Percentiles rank a stretch among this genome's conserved stretches.
These are phyloP conservation scores for Loriculus beryllinus DNA, from an alignment of 2,797 vertebrate genomes.

Conservation along the genomic window DNA sequence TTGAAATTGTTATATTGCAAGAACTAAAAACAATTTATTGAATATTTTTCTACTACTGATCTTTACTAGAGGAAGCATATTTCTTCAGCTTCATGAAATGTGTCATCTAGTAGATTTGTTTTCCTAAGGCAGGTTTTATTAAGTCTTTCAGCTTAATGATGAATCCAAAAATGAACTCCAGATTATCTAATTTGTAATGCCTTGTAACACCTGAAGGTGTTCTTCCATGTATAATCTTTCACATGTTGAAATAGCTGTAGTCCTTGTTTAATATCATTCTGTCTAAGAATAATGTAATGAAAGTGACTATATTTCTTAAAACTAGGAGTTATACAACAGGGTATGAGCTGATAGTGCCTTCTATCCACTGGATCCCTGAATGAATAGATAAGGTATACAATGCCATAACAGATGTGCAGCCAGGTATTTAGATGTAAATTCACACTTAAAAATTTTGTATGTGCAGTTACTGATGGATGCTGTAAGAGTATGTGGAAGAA, in stretches of 20 bases:
- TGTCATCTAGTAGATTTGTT: neutral
- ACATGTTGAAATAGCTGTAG: neutral
- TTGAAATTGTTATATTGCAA: neutral
- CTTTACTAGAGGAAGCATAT: neutral
- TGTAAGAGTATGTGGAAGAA: neutral
- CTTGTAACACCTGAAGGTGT: too few species aligned
- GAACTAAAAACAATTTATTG: neutral
- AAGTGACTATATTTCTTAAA: neutral
- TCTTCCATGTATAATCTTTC: neutral
- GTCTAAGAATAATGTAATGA: neutral
- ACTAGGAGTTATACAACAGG: neutral
- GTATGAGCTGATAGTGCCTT: neutral
- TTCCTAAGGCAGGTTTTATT: neutral
- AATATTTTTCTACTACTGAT: neutral
- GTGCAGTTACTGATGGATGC: neutral
- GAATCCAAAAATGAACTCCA: neutral
- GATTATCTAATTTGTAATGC: neutral
- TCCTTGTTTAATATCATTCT: neutral
- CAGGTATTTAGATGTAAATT: neutral
- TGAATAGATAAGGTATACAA: neutral
- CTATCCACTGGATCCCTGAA: neutral
- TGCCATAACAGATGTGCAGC: neutral
- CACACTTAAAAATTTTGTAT: neutral
- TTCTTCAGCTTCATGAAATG: neutral
- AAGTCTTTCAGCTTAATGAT: neutral